These are phyloP conservation scores for Eclectus roratus DNA, from an alignment of 2,113 vertebrate species.

Conservation along the genomic window DNA sequence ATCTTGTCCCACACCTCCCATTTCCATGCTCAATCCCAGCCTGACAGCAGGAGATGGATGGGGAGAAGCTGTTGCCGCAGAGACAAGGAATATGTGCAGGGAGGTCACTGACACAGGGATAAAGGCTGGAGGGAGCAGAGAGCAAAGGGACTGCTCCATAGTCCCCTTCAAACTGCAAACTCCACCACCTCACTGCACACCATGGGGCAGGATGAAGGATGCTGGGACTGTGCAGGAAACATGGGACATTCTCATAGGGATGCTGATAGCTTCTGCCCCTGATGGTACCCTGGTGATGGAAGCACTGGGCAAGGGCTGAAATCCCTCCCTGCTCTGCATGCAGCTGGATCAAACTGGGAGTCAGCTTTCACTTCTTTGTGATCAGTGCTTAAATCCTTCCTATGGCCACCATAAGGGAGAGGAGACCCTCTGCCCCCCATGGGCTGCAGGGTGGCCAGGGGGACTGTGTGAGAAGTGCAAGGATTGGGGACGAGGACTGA, in stretches of 20 bases:
- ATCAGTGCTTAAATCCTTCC: fast-evolving
- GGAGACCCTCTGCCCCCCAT: fast-evolving
- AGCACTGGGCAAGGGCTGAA: background rate
- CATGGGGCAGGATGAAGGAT: background rate
- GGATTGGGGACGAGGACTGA: fast-evolving
- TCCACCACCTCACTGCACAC: fast-evolving
- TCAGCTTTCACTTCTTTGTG: background rate
- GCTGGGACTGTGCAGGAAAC: background rate
- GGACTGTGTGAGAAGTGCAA: fast-evolving
- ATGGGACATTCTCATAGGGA: fast-evolving
- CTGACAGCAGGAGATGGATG: background rate
- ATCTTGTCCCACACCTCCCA: background rate
- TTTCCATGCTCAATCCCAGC: fast-evolving
- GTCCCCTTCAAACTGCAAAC: fast-evolving
- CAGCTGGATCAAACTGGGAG: background rate
- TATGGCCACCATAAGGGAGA: fast-evolving
- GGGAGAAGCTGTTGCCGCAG: fast-evolving
- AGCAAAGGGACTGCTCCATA: background rate
- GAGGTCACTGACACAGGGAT: fast-evolving
- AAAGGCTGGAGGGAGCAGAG: fast-evolving
- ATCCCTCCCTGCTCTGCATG: background rate
- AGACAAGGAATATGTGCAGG: background rate
- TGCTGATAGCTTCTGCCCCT: background rate
- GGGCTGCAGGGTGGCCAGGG: fast-evolving
- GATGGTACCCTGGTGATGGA: fast-evolving